These are phyloP conservation scores for Neosilurus mollespiculum DNA, from an alignment of 2,797 vertebrate genomes.

Conservation along the genomic window DNA sequence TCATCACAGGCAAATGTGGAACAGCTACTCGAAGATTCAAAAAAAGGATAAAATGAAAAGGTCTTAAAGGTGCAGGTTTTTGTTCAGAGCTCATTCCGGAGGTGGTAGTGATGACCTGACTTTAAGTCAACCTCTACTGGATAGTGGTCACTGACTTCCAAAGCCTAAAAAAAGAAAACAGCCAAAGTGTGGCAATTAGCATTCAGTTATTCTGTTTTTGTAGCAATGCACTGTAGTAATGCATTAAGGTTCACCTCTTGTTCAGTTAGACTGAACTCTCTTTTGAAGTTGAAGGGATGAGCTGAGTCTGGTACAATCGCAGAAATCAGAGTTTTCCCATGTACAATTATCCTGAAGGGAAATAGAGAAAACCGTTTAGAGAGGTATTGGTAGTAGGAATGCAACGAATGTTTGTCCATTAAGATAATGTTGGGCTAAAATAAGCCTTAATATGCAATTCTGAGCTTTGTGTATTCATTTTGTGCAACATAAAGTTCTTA, in stretches of 20 bases:
- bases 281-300: slow-evolving; percentile 80
- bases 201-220: not conserved
- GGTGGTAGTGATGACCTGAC: slow-evolving; percentile 66
- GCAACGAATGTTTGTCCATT: not conserved
- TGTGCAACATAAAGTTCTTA: not conserved
- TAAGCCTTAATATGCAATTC: not conserved
- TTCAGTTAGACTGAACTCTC: slow-evolving; percentile 72
- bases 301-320: slow-evolving; percentile 77
- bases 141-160: slow-evolving; percentile 83
- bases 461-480: not conserved
- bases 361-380: not conserved
- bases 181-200: not conserved
- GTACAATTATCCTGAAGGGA: slow-evolving; percentile 75
- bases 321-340: slow-evolving; percentile 73
- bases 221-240: not conserved
- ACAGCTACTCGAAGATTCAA: slow-evolving; percentile 26
- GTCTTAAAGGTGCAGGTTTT: not conserved
- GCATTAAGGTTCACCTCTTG: slow-evolving; percentile 68
- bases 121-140: slow-evolving; percentile 83
- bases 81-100: slow-evolving; percentile 71
- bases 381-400: not conserved
- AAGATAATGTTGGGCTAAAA: not conserved
- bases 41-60: not conserved
- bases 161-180: slow-evolving; percentile 67
- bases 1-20: not conserved